A percentile compares a stretch with the other conserved stretches of the same genome.
These are phyloP conservation scores for Melanotaenia maccullochi DNA, from an alignment of 2,797 vertebrate species.

Conservation along the genomic window DNA sequence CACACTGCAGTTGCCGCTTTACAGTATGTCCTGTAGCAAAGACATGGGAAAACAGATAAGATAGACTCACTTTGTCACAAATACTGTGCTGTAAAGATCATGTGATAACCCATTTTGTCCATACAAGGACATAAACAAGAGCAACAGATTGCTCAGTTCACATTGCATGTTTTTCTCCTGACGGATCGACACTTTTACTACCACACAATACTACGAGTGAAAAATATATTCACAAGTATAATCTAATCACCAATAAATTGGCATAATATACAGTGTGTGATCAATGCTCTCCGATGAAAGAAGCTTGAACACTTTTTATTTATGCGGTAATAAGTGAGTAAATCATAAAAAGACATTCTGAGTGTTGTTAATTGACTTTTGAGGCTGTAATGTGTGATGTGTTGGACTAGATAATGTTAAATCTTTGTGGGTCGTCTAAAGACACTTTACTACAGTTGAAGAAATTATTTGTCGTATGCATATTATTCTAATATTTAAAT, in stretches of 20 bases:
- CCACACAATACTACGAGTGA: neutral
- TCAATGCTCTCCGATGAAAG: neutral
- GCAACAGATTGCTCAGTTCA: neutral
- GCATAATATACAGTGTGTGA: neutral
- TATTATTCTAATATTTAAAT: neutral
- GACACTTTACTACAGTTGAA: neutral
- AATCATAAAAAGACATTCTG: neutral
- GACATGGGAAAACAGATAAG: constrained; percentile 57
- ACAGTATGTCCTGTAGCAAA: neutral
- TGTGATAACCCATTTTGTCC: constrained; percentile 51
- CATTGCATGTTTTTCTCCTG: constrained; percentile 10
- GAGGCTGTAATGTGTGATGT: neutral
- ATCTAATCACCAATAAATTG: neutral
- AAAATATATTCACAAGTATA: neutral
- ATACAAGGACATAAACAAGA: constrained; percentile 21
- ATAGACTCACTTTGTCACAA: constrained; percentile 45
- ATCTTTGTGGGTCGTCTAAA: neutral
- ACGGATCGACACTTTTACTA: neutral
- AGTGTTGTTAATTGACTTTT: constrained; percentile 1
- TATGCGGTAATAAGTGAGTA: neutral
- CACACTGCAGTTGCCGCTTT: neutral
- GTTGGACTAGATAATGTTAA: neutral
- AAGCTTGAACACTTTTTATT: neutral
- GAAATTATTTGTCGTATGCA: neutral
- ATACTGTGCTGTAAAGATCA: constrained; percentile 58